Conservation (phyloP, 2,888 invertebrate species). For the Drosophila basisetae region DNA sequence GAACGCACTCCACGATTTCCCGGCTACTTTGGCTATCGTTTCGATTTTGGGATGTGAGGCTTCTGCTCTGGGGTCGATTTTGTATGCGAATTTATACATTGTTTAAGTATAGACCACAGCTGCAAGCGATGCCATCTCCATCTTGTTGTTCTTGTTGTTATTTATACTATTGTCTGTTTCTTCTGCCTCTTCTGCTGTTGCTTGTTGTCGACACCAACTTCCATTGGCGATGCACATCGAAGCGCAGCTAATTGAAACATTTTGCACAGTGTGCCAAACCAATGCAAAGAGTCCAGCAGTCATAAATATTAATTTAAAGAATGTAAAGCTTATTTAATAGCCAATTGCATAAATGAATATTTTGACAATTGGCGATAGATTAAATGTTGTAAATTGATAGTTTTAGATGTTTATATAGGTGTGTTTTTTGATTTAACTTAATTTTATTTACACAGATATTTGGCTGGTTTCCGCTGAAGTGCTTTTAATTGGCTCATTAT, state of each 20-base stretch:
- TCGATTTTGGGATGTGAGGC: constrained; percentile 8
- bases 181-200: constrained; percentile 27
- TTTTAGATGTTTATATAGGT: neutral
- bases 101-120: constrained; percentile 77
- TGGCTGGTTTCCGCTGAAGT: neutral
- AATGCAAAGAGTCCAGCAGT: constrained; percentile 2
- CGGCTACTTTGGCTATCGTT: constrained; percentile 39
- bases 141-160: constrained; percentile 10
- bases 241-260: constrained; percentile 79
- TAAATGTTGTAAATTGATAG: neutral
- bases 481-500: neutral
- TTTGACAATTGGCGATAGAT: neutral
- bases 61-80: constrained; percentile 28
- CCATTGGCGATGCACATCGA: constrained; percentile 76
- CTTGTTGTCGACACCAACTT: constrained; percentile 67
- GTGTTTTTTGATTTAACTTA: neutral
- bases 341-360: constrained; percentile 6
- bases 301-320: constrained; percentile 17
- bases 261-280: constrained; percentile 63
- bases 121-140: constrained; percentile 31
- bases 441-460: neutral
- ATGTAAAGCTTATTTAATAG: neutral
- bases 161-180: constrained; percentile 17
- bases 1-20: constrained; percentile 56
- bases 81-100: constrained; percentile 78